Evolutionary conservation across 2,888 invertebrate species (phyloP).

Genomic region (Andrena fulva): DNA sequence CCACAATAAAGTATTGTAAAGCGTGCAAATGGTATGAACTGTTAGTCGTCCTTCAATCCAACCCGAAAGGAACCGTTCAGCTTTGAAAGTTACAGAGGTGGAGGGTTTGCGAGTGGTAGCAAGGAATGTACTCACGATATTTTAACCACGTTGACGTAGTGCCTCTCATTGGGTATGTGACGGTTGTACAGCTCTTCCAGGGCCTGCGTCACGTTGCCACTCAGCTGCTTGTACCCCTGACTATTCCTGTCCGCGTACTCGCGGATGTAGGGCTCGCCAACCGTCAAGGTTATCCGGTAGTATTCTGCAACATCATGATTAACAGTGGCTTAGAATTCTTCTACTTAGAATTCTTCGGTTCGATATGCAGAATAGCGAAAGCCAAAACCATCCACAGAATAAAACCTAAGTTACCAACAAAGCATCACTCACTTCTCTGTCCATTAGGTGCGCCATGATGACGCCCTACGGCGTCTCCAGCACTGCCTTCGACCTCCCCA

Average conservation of each 20-base stretch:
- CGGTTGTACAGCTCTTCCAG: constrained; percentile 87
- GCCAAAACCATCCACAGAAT: neutral
- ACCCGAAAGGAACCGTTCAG: too few relatives aligned
- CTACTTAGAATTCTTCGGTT: too few relatives aligned
- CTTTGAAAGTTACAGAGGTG: too few relatives aligned
- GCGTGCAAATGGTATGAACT: too few relatives aligned
- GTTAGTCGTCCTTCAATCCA: too few relatives aligned
- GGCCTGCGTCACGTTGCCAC: constrained; percentile 87
- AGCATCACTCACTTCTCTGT: constrained; percentile 57
- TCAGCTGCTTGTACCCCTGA: constrained; percentile 87
- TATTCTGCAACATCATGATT: constrained; percentile 81
- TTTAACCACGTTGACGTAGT: constrained; percentile 87
- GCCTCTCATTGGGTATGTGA: constrained; percentile 70
- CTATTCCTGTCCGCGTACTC: constrained; percentile 88
- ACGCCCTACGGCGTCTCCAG: constrained; percentile 23
- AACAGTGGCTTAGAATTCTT: neutral
- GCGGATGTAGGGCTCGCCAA: constrained; percentile 87
- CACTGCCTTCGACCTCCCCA: constrained; percentile 80
- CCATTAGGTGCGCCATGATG: constrained; percentile 16
- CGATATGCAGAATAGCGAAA: neutral
- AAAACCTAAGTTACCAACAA: neutral
- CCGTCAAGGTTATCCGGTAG: constrained; percentile 87
- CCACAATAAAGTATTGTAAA: too few relatives aligned
- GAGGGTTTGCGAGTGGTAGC: too few relatives aligned
- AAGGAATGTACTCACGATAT: constrained; percentile 88